phyloP scores from a whole-genome alignment of 2,797 vertebrate genomes.

The Pangasius djambal region DNA sequence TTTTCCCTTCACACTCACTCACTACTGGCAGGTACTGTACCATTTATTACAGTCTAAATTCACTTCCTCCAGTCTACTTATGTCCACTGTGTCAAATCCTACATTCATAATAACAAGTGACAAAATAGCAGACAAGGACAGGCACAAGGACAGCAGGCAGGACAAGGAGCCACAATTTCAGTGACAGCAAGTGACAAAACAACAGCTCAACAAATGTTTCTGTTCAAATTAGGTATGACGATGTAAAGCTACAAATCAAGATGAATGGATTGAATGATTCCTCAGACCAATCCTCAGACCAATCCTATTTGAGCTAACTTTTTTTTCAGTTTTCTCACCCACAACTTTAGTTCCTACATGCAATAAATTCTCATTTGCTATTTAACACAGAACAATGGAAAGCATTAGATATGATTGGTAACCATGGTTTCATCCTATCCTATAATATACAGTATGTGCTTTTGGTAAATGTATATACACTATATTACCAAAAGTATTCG shows the following conservation, averaged over 20 bases:
- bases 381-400: background rate
- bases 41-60: constrained; percentile 31
- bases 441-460: background rate
- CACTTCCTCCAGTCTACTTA: background rate
- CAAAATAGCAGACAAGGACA: background rate
- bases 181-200: background rate
- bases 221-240: background rate
- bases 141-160: too few species aligned
- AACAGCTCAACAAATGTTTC: background rate
- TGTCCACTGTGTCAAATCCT: background rate
- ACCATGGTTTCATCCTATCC: background rate
- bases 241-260: background rate
- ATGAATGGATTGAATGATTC: background rate
- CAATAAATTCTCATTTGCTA: background rate
- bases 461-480: background rate
- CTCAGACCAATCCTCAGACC: background rate
- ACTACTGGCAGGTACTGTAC: constrained; percentile 3
- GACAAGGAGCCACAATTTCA: background rate
- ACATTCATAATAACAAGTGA: background rate
- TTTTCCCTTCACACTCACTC: constrained; percentile 7
- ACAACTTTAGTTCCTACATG: background rate
- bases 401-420: background rate
- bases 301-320: background rate
- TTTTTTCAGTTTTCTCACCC: background rate
- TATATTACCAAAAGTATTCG: too few species aligned